Base-by-base conservation (phyloP, 2,888 invertebrate genomes). In the Rambutsinella grinnellia region DNA sequence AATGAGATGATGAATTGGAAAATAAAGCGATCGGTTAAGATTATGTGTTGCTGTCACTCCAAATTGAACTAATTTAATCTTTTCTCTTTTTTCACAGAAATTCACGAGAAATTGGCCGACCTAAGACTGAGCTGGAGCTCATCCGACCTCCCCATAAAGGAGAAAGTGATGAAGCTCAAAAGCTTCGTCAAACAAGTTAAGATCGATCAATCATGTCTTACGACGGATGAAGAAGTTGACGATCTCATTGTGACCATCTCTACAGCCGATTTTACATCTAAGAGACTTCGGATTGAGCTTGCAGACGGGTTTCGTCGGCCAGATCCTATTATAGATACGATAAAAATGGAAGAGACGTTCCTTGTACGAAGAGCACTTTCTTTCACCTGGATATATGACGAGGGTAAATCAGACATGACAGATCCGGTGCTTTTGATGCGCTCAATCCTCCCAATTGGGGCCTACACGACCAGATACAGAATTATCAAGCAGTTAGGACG, bases 231-330 rank as follows among this genome's bases (percentile, higher is more conserved):
- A 23, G 69, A 74, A 65, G 56, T 70, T 54, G 79, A 79, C 28
- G 76, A 74, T 23, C 75, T 79, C 15, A 49, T 79, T 8, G 60
- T 47, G 28, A 28, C 79, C 27, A 71, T 77, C n/a, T 75, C 71
- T 10, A 63, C 71, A 3, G 63, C 67, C 2, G 79, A 79, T 51
- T 77, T 77, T 58, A 65, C 77, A 3, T 65, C 75, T 8, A 67
- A 72, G 21, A 23, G 78, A 24, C 69, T 78, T 10, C 68, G 62
- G 8, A 58, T 78, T 27, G 72, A 78, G 68, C 74, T 78, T 5
- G 78, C 78, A 8, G 51, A 74, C 58, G 51, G 60, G 24, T 60
- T 78, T 13, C 27, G 51, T 1, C 57, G 78, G 10, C 68, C 68
- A 15, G 51, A 74, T 26, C 15, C 28, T 17, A 69, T 78, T 8